Conservation (phyloP, 1,140 invertebrate species). For the Scaptomyza graminum region DNA sequence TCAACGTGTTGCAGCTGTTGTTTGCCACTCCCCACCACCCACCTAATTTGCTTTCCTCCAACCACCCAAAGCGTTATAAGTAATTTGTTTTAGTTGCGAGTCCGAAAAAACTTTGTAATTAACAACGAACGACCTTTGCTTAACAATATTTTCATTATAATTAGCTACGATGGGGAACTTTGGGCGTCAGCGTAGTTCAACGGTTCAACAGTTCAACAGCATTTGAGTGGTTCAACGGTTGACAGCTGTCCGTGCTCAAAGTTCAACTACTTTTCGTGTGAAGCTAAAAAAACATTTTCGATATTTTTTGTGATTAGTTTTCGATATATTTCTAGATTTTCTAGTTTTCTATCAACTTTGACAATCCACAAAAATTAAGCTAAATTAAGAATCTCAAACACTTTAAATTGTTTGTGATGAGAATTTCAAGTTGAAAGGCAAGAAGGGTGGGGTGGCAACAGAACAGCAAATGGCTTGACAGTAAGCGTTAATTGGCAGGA, state of each 20-base stretch:
- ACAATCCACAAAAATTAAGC: no score
- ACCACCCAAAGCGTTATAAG: conserved; percentile 11
- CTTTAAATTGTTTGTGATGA: background rate
- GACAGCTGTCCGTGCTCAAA: conserved; percentile 32
- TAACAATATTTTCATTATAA: conserved; percentile 53
- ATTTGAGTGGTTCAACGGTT: conserved; percentile 29
- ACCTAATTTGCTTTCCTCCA: background rate
- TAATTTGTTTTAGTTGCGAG: conserved; percentile 51
- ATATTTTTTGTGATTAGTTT: background rate
- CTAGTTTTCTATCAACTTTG: no score
- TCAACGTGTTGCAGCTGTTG: conserved; percentile 29
- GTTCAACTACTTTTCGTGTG: background rate
- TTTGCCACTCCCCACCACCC: background rate
- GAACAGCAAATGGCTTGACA: background rate
- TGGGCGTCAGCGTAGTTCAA: conserved; percentile 5
- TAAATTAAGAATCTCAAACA: no score
- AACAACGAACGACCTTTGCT: conserved; percentile 46
- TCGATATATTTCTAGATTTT: no score
- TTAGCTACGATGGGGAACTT: conserved; percentile 32
- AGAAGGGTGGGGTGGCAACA: background rate
- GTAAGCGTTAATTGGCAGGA: conserved; percentile 4
- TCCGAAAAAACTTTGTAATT: conserved; percentile 53
- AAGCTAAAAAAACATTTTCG: no score
- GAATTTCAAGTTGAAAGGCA: no score
- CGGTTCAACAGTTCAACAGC: conserved; percentile 14